A percentile compares a stretch with the other conserved stretches of the same genome.
Conservation (phyloP, 2,797 vertebrate genomes). For the Eremophila alpestris region DNA sequence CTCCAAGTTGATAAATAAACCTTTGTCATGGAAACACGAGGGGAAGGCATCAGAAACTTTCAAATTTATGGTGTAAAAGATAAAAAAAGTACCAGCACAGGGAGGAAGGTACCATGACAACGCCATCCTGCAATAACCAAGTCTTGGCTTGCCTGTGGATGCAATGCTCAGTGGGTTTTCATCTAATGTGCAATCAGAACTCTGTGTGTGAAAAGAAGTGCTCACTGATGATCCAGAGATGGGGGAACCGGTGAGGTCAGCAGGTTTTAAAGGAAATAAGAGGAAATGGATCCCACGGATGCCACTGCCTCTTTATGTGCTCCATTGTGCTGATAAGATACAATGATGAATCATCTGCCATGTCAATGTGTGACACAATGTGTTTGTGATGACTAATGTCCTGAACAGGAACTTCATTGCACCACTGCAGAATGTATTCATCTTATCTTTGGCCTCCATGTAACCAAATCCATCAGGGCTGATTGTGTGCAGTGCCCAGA, state of each 20-base stretch:
- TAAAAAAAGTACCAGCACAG: not conserved
- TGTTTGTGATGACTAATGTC: not conserved
- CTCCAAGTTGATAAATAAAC: not conserved
- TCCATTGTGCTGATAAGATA: not conserved
- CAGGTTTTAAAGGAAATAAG: not conserved
- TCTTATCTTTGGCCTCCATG: not conserved
- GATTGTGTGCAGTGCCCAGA: not conserved
- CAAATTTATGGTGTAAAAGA: not conserved
- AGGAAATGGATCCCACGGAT: not conserved
- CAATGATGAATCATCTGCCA: not conserved
- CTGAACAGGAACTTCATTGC: not conserved
- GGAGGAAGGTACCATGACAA: not conserved
- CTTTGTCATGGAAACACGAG: not conserved
- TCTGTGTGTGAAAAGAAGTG: not conserved
- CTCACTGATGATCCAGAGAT: not conserved
- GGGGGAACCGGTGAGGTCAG: not conserved
- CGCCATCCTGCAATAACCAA: not conserved
- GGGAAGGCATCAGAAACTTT: not conserved
- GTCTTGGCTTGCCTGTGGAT: not conserved
- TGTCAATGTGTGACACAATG: not conserved
- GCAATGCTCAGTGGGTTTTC: not conserved
- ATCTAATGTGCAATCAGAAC: not conserved
- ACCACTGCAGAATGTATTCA: not conserved
- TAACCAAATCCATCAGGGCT: not conserved
- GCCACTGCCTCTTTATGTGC: not conserved